phyloP scores from a whole-genome alignment of 2,888 invertebrate genomes.

The Apamea anceps region DNA sequence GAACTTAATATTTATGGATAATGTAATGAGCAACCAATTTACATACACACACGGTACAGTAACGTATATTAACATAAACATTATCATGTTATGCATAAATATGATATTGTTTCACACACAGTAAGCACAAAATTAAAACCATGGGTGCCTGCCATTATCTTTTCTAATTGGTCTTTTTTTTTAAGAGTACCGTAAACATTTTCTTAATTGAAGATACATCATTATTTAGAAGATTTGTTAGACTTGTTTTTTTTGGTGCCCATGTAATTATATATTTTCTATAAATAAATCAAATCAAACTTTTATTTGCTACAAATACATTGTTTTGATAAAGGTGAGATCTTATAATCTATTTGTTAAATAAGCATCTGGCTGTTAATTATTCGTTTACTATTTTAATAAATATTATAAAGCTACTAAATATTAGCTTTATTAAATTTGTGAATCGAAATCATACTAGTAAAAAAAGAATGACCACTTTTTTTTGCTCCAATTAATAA shows the following conservation, averaged over 20 bases:
- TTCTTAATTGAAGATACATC: neutral
- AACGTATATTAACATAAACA: conserved; percentile 57
- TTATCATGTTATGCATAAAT: conserved; percentile 54
- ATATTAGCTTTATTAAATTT: too few relatives aligned
- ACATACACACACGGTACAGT: conserved; percentile 44
- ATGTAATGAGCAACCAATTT: conserved; percentile 47
- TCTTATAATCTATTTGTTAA: neutral
- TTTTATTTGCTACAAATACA: too few relatives aligned
- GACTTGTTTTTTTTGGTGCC: neutral
- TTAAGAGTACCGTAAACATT: neutral
- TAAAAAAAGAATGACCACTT: neutral
- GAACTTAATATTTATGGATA: conserved; percentile 24
- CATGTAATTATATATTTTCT: too few relatives aligned
- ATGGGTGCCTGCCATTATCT: conserved; percentile 6
- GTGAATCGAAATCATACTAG: too few relatives aligned
- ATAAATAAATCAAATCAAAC: too few relatives aligned
- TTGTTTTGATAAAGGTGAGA: too few relatives aligned
- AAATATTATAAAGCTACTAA: too few relatives aligned
- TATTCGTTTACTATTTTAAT: neutral
- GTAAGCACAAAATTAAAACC: conserved; percentile 53
- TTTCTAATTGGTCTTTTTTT: conserved; percentile 25
- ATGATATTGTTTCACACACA: conserved; percentile 47
- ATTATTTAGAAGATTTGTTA: neutral
- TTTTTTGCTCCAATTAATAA: neutral
- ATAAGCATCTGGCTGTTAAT: neutral